phyloP scores from a whole-genome alignment of 1,140 invertebrate species.

The Drosophila tropicalis region DNA sequence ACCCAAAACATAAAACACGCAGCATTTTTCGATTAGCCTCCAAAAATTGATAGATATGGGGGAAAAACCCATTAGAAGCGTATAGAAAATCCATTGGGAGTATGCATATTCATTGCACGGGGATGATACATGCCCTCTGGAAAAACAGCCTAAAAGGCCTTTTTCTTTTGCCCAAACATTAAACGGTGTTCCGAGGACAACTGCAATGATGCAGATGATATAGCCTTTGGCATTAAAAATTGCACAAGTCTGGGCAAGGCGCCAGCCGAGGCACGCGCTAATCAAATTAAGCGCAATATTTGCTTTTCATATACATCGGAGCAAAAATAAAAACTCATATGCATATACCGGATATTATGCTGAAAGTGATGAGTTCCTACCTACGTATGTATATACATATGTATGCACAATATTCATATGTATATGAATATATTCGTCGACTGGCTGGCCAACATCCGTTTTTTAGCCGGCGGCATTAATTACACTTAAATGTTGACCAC shows the following conservation, averaged over 20 bases:
- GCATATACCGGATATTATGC: background rate
- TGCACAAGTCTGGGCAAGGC: constrained; percentile 53
- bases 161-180: too few relatives aligned
- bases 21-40: constrained; percentile 41
- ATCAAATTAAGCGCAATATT: constrained; percentile 79
- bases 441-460: constrained; percentile 50
- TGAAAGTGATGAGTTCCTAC: background rate
- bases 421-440: background rate
- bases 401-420: background rate
- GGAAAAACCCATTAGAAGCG: background rate
- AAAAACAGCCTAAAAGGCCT: too few relatives aligned
- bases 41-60: constrained; percentile 7
- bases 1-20: constrained; percentile 22
- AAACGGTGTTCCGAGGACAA: constrained; percentile 7
- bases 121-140: too few relatives aligned
- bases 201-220: constrained; percentile 17
- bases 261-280: constrained; percentile 45
- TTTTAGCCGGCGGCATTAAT: constrained; percentile 72
- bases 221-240: constrained; percentile 12
- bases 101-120: too few relatives aligned
- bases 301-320: constrained; percentile 65
- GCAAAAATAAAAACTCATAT: constrained; percentile 10
- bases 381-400: background rate
- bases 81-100: background rate
- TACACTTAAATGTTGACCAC: constrained; percentile 82